Evolutionary conservation across 2,888 invertebrate genomes (phyloP), one percentile per base, ranked within the genome.

Genomic region (Eupithecia dodoneata): DNA sequence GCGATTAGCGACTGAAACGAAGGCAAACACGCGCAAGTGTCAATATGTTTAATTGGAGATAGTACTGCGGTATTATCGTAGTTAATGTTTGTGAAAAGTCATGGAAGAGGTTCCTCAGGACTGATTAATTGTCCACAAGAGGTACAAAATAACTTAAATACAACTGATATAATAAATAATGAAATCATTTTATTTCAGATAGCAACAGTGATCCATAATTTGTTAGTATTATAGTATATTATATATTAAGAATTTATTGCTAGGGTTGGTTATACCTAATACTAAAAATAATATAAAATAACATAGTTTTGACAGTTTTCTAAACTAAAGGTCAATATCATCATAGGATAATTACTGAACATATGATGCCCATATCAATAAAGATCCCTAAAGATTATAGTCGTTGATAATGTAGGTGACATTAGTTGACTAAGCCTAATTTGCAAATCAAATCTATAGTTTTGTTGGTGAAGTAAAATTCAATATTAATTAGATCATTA

Each of bases 1-100:
- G 74, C 70, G 77, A 80, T 77, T 77, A 72, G 73, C 73, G 74
- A 73, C 76, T 75, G 18, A 47, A 79, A 72, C 80, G 77, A 82
- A 78, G 71, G 45, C 73, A 71, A 66, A 47, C 71, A 30, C 49
- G 52, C 42, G 63, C 72, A 74, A 72, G 67, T 66, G 72, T 76
- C 73, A 76, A 80, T 78, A 76, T 30, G 18, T 63, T 30, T 63
- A 30, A 63, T 63, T 63, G 12, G 30, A 66, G 42, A 42, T 42
- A 66, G 66, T 42, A 66, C 63, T 12, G 63, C 30, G 18, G 7
- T 7, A 59, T 59, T n/a, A 55, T 7, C n/a, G n/a, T 55, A 55
- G 55, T 55, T 55, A n/a, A n/a, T 55, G 7, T 9, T 9, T n/a
- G 55, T 55, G 55, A n/a, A 59, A 59, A 18, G 18, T 18, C 18